Conservation (phyloP, 1,140 invertebrate genomes). For the Drosophila insularis region DNA sequence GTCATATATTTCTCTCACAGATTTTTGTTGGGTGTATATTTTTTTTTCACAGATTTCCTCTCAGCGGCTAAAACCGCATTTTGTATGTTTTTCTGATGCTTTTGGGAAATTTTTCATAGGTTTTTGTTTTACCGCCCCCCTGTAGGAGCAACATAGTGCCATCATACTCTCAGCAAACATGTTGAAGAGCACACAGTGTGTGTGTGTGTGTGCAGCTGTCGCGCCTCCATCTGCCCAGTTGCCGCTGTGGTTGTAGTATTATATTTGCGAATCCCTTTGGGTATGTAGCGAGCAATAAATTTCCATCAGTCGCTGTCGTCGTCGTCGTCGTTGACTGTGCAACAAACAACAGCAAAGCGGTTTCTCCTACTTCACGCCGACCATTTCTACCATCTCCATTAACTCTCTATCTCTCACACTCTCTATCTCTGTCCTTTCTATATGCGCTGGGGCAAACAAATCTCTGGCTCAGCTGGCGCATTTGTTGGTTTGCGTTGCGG, state of each 20-base stretch:
- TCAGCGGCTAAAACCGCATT: constrained; percentile 73
- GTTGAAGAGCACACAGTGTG: constrained; percentile 43
- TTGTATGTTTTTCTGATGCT: constrained; percentile 74
- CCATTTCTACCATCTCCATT: constrained; percentile 54
- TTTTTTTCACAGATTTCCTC: constrained; percentile 52
- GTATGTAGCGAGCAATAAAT: constrained; percentile 77
- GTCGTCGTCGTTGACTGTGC: constrained; percentile 38
- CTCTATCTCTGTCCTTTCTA: neutral
- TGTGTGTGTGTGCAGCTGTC: constrained; percentile 53
- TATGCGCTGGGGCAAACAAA: constrained; percentile 58
- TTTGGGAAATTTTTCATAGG: constrained; percentile 73
- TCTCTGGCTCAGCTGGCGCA: constrained; percentile 73
- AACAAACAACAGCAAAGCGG: constrained; percentile 50
- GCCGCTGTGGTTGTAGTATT: constrained; percentile 62
- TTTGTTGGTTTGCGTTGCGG: constrained; percentile 65
- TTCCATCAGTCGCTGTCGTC: constrained; percentile 64
- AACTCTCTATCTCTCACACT: constrained; percentile 27
- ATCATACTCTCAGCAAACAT: constrained; percentile 29
- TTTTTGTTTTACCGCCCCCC: constrained; percentile 59
- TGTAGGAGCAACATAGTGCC: constrained; percentile 13
- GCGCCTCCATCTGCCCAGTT: constrained; percentile 24
- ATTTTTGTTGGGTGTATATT: constrained; percentile 42
- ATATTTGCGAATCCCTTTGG: constrained; percentile 80
- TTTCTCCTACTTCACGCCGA: constrained; percentile 65
- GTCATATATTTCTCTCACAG: constrained; percentile 75